Conservation (phyloP, 2,113 vertebrate species). For the Columba janthina region DNA sequence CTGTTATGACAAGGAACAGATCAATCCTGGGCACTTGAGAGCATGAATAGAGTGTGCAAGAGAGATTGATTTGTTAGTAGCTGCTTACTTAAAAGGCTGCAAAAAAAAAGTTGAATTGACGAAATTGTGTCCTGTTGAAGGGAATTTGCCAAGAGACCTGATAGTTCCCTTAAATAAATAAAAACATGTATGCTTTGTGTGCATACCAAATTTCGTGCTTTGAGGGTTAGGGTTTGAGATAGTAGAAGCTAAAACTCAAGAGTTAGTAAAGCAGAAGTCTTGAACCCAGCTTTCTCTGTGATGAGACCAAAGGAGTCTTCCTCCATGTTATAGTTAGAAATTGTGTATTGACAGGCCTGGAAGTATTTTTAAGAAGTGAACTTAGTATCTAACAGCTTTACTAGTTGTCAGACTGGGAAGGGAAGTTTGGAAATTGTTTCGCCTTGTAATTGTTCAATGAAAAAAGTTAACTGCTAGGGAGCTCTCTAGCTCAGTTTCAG, state of each 20-base stretch:
- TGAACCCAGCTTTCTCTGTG: neutral
- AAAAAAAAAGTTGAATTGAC: neutral
- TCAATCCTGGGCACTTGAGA: accelerated
- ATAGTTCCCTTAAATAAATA: neutral
- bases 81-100: neutral
- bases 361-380: neutral
- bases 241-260: neutral
- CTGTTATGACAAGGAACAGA: neutral
- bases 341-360: accelerated
- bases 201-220: neutral
- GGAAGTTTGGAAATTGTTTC: neutral
- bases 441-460: neutral
- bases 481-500: neutral
- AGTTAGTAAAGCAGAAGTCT: neutral
- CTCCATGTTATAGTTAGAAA: accelerated
- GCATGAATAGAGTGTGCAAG: neutral
- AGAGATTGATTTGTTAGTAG: neutral
- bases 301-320: neutral
- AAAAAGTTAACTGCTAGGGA: neutral
- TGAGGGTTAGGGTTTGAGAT: neutral
- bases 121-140: neutral
- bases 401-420: neutral
- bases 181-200: neutral
- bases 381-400: accelerated
- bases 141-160: neutral